Evolutionary conservation across 2,888 invertebrate genomes (phyloP), one percentile per base, ranked within the genome.

Genomic region (Hydraecia micacea): DNA sequence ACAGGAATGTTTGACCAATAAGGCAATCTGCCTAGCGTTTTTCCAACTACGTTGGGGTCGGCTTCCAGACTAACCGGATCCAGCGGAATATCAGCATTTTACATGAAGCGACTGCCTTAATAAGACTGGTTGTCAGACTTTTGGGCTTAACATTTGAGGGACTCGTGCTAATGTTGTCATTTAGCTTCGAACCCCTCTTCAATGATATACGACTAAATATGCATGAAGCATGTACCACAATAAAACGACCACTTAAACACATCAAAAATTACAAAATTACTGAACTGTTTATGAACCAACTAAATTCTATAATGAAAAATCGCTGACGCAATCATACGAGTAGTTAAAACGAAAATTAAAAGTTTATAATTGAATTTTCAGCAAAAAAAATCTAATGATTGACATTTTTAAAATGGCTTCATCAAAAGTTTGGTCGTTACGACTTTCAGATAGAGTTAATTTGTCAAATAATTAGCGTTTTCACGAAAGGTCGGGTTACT

Each of bases 281-380:
- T 32, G 0, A 42, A 63, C 9, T 42, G 36, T 55, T 21, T 11
- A 28, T 11, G 1, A 28, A 28, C 52, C 62, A 39, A 52, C 42
- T 46, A 42, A 62, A 68, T 25, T 7, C 1, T 36, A 25, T 36
- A 36, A 73, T 83, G 18, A 75, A 67, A 68, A 73, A 67, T 63
- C 28, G 1, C 39, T 21, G 52, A 49, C 65, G 32, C 49, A 75
- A 78, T 80, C 66, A 77, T 83, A n/a, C n/a, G n/a, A n/a, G n/a
- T n/a, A 80, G 66, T 78, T 49, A 55, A 74, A 80, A 63, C 28
- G 36, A 46, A 66, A 65, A 68, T 66, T 60, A 55, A 76, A 80
- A 81, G 60, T 77, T 86, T 77, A 11, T 81, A 79, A 84, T 86
- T 70, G 28, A 83, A 69, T 52, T 83, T 80, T 73, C 9, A 25